These are phyloP conservation scores for Echinops telfairi DNA, from an alignment of 2,113 vertebrate species.

Conservation along the genomic window DNA sequence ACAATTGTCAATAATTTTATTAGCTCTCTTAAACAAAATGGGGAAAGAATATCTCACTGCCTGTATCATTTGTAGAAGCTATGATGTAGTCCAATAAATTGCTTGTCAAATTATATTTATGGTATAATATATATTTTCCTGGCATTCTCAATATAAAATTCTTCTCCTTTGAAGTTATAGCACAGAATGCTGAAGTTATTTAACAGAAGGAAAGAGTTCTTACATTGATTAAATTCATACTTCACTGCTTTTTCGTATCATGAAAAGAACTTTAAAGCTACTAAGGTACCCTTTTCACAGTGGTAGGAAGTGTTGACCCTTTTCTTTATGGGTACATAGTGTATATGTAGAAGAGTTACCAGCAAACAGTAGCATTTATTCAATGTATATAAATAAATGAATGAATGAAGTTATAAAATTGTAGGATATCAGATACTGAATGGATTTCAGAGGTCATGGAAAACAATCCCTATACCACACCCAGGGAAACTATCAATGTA, in stretches of 20 bases:
- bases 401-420: neutral
- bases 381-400: neutral
- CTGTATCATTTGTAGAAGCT: constrained; percentile 39
- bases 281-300: neutral
- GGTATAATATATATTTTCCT: constrained; percentile 65
- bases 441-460: neutral
- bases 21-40: constrained; percentile 67
- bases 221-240: constrained; percentile 6
- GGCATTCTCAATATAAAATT: constrained; percentile 55
- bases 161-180: constrained; percentile 14
- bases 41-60: constrained; percentile 61
- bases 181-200: constrained; percentile 1
- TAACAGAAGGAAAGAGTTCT: neutral
- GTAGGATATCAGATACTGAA: neutral
- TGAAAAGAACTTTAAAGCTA: constrained; percentile 4
- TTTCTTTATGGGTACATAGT: neutral
- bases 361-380: neutral
- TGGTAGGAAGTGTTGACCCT: neutral
- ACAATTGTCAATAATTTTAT: constrained; percentile 71
- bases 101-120: constrained; percentile 67
- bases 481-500: neutral
- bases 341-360: neutral
- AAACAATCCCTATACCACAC: neutral
- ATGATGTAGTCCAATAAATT: constrained; percentile 65
- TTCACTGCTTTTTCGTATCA: constrained; percentile 12